Base-by-base conservation (phyloP, 2,888 invertebrate genomes). In the Mythimna ferrago region DNA sequence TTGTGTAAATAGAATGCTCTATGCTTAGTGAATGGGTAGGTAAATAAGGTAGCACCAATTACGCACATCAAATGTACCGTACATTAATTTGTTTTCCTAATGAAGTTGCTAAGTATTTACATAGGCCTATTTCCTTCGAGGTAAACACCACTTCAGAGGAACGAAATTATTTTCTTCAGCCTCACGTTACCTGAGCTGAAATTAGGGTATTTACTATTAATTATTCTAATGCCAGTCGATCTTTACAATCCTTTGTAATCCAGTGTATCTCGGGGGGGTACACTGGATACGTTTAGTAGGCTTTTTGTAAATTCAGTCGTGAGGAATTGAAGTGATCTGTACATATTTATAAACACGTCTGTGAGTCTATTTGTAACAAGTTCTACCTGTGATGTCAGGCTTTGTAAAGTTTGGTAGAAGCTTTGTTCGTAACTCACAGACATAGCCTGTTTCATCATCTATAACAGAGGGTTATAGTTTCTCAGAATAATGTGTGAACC, bases 61-160 rank as follows among this genome's bases (percentile, higher is more conserved):
- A 86, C 81, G 81, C 61, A 73, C 84, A 85, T 88, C 83, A 88
- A 89, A 86, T 88, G 86, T 88, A 85, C 82, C 83, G 83, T 88
- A 82, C 72, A 82, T 80, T 86, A 83, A 89, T 89, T 89, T 88
- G 86, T 89, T 87, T 83, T 73, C 81, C 73, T 86, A 89, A 88
- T 86, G 83, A 87, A 88, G 83, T 87, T 87, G 78, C 85, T 84
- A 81, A 86, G 83, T 83, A 83, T 83, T 86, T 76, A 80, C 80
- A 80, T 76, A 82, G 81, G 73, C 71, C 76, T 84, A 70, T 82
- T 86, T 80, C 60, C 72, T 82, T 65, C 66, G 75, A 80, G 77
- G 80, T 84, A 80, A 84, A 82, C 71, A 82, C 81, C 67, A 71
- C 67, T 85, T 76, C 72, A 78, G 73, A 71, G 63, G 63, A 82